Base-by-base conservation (phyloP, 2,888 invertebrate species). In the Criorhina ranunculi region DNA sequence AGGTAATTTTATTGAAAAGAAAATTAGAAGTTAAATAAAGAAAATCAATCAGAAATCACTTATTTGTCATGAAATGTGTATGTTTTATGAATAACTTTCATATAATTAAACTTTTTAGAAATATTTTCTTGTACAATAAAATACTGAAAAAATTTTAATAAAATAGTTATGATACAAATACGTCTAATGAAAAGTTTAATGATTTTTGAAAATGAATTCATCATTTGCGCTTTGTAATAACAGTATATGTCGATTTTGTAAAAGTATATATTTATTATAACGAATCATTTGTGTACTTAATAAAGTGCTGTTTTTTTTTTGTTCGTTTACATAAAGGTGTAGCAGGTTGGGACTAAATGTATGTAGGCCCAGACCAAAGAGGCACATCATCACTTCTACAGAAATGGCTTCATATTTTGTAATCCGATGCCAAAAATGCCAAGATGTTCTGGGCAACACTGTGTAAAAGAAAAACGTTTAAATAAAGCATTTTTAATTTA, bases 161-260 rank as follows among this genome's bases (percentile, higher is more conserved):
- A 70, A 70, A 11, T 70, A 70, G 35, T 29, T n/a, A 70, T 46
- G 15, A 15, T 42, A 57, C 15, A 35, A 46, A 42, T 35, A 57
- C 29, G 12, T 59, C 6, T 46, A 59, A 24, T 11, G 53, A 29
- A 37, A 44, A 9, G 62, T 53, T 46, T 35, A 29, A 49, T 49
- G 15, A 31, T 51, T 35, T 70, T n/a, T 7, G 1, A 9, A 51
- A 53, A 59, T 60, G 42, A 59, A 31, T 80, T 67, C 60, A 62
- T 80, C 80, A 80, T 80, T 80, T 80, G 80, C 80, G 80, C 80
- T 80, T 75, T 60, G 53, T 53, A 59, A 53, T 79, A 57, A 33
- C 35, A 44, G 31, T 51, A 49, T 37, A 37, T 31, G 31, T 37
- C 29, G 37, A 29, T 37, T 51, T 51, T 66, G 51, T 51, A 66